Evolutionary conservation across 1,140 invertebrate genomes (phyloP), one percentile per base, ranked within the genome.

Genomic region (Drosophila melanica): DNA sequence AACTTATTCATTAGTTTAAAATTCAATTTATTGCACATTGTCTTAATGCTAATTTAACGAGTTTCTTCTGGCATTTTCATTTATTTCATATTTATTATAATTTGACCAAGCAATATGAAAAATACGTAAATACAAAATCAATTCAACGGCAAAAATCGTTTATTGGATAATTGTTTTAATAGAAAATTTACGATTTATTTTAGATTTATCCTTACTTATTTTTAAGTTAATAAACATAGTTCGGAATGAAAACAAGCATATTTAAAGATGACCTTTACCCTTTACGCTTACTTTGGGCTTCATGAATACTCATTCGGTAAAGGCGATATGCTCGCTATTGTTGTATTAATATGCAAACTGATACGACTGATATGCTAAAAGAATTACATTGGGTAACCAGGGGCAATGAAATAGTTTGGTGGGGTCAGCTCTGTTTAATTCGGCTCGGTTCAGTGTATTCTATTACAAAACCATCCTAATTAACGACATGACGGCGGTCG

Each of bases 401-500:
- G 35, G 50, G 50, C 66, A 45, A 47, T 37, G 35, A 20, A 45
- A 39, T 50, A 8, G 48, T 4, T 35, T 5, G 16, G 1, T 35
- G 0, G 8, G 30, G n/a, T 53, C 30, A 50, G 23, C 30, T 30
- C 12, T n/a, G 12, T 8, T 27, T 1, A 53, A 14, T 37, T 12
- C n/a, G 11, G 51, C 9, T 20, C 11, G 44, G 60, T 57, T 41
- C 51, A n/a, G 18, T 55, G 55, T 73, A 73, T 73, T 73, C 55
- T 55, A 73, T 73, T 68, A 73, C 48, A 71, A 60, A 60, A 55
- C 48, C 63, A 60, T 73, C 47, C 64, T 73, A 60, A 73, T 73
- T 73, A 67, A 59, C 63, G 60, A 64, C 50, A 64, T 70, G 67
- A 70, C 33, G 50, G 67, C 58, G 65, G 27, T 6, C 30, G 39